These are phyloP conservation scores for Tinamus major DNA, from an alignment of 2,797 vertebrate species.

Conservation along the genomic window DNA sequence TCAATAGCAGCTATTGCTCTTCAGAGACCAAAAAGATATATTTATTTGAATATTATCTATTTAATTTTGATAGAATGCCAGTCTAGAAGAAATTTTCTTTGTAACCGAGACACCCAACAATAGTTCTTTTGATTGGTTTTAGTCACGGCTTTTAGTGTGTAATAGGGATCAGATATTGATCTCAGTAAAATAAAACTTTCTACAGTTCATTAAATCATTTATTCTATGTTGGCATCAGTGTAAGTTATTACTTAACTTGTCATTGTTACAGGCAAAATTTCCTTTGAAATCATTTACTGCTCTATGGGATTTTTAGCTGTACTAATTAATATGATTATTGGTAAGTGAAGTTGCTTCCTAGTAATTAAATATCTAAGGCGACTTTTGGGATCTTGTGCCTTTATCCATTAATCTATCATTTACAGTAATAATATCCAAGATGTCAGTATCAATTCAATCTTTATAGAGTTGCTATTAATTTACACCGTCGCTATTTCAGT, in stretches of 20 bases:
- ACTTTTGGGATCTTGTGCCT: constrained; percentile 49
- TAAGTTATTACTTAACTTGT: constrained; percentile 71
- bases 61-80: constrained; percentile 51
- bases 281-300: constrained; percentile 66
- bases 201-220: constrained; percentile 66
- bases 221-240: constrained; percentile 48
- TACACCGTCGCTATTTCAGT: neutral
- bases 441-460: constrained; percentile 67
- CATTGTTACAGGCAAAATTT: constrained; percentile 70
- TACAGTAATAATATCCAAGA: constrained; percentile 68
- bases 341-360: constrained; percentile 54
- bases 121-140: constrained; percentile 71
- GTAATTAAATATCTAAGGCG: constrained; percentile 65
- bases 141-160: constrained; percentile 61
- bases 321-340: constrained; percentile 76
- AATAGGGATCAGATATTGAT: constrained; percentile 73
- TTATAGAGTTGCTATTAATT: constrained; percentile 57
- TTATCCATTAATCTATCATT: constrained; percentile 73
- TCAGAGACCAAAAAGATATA: constrained; percentile 14
- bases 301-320: constrained; percentile 66
- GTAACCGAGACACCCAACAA: constrained; percentile 44
- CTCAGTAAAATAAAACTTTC: constrained; percentile 72
- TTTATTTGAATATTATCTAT: constrained; percentile 22
- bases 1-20: neutral
- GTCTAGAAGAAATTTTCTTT: constrained; percentile 21